These are phyloP conservation scores for Fregata magnificens DNA, from an alignment of 2,113 vertebrate species.

Conservation along the genomic window DNA sequence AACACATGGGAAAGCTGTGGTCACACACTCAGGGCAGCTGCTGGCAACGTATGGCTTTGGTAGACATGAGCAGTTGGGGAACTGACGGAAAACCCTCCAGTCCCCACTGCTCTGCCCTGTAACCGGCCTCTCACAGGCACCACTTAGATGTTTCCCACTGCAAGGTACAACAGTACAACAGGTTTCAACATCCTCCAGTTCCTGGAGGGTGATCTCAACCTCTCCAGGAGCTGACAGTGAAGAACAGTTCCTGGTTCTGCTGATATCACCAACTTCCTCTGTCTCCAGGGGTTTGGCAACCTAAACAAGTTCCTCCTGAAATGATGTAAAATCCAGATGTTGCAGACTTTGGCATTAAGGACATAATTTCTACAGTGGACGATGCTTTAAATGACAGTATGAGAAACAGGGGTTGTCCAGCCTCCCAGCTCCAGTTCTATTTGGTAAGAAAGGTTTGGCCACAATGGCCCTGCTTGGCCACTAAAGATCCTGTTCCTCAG, in stretches of 20 bases:
- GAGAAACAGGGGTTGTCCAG: background rate
- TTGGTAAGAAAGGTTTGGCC: background rate
- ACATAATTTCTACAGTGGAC: background rate
- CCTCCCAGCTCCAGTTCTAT: background rate
- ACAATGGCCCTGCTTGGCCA: background rate
- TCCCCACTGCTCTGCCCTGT: background rate
- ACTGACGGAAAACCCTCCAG: background rate
- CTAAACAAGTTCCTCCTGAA: background rate
- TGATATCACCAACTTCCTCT: background rate
- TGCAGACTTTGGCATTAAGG: background rate
- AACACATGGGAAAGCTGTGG: background rate
- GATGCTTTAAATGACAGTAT: background rate
- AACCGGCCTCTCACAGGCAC: background rate
- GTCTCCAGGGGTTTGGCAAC: background rate
- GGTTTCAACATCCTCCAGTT: background rate
- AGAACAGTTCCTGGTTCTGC: background rate
- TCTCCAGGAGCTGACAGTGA: background rate
- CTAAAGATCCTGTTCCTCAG: background rate
- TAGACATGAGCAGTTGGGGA: background rate
- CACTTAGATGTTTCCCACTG: background rate
- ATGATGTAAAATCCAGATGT: background rate
- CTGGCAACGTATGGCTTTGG: background rate
- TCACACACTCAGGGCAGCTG: background rate
- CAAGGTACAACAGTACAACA: background rate
- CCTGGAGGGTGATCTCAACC: background rate